A percentile compares a stretch with the other conserved stretches of the same genome.
These are phyloP conservation scores for Agrilus cyanescens DNA, from an alignment of 2,888 invertebrate species.

Conservation along the genomic window DNA sequence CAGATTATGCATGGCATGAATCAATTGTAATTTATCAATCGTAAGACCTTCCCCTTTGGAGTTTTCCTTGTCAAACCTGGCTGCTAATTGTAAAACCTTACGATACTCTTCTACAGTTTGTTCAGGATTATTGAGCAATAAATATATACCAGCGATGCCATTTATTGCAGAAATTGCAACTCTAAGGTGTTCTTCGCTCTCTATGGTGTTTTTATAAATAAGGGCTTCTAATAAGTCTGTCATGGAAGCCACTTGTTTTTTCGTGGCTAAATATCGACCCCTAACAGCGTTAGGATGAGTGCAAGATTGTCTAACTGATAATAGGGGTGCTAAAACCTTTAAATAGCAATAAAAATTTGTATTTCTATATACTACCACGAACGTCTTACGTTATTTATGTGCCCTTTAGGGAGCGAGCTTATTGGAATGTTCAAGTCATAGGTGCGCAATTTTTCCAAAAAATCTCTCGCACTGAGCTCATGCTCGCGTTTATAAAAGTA, in stretches of 20 bases:
- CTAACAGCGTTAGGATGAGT: conserved; percentile 53
- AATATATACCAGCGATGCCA: conserved; percentile 53
- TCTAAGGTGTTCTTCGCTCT: conserved; percentile 52
- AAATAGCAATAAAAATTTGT: conserved; percentile 12
- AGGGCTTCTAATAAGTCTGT: conserved; percentile 54
- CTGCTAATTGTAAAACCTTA: conserved; percentile 42
- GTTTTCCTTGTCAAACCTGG: conserved; percentile 19
- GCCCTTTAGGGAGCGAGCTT: conserved; percentile 35
- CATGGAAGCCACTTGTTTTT: conserved; percentile 46
- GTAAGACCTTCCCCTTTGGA: conserved; percentile 31
- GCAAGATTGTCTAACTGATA: conserved; percentile 57
- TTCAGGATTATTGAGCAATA: conserved; percentile 40
- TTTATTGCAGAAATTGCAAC: conserved; percentile 52
- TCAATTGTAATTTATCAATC: conserved; percentile 52
- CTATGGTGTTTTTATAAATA: conserved; percentile 45
- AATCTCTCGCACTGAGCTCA: conserved; percentile 37
- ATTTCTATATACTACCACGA: background rate
- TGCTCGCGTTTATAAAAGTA: conserved; percentile 59
- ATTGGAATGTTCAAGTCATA: conserved; percentile 37
- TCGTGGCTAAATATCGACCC: conserved; percentile 41
- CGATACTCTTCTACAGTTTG: conserved; percentile 50
- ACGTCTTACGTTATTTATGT: conserved; percentile 30
- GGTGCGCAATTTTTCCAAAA: conserved; percentile 35
- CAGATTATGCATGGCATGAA: conserved; percentile 58
- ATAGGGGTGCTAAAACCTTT: conserved; percentile 49